Evolutionary conservation across 2,888 invertebrate species (phyloP).

Genomic region (Pogonocherus hispidulus): DNA sequence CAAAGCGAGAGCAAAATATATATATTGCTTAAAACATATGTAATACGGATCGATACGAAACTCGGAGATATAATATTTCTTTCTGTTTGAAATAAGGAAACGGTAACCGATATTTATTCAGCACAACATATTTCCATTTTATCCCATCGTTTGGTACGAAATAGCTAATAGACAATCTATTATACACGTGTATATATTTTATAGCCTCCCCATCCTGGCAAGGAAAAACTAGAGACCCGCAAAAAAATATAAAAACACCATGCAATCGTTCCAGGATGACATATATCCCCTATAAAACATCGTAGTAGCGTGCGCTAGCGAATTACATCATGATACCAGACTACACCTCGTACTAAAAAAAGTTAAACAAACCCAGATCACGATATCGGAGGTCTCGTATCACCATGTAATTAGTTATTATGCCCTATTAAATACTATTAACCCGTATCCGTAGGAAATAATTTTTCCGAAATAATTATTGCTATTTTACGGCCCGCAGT

Average conservation of each 20-base stretch:
- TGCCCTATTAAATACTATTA: slow-evolving; percentile 37
- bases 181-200: background rate
- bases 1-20: too few relatives aligned
- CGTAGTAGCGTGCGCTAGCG: slow-evolving; percentile 1
- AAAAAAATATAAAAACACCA: slow-evolving; percentile 5
- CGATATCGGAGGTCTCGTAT: slow-evolving; percentile 25
- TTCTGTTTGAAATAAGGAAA: too few relatives aligned
- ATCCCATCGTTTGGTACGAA: background rate
- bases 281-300: background rate
- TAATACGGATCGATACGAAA: too few relatives aligned
- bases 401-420: slow-evolving; percentile 35
- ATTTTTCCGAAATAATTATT: slow-evolving; percentile 42
- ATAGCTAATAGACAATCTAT: background rate
- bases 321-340: slow-evolving; percentile 7
- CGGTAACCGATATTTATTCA: too few relatives aligned
- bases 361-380: slow-evolving; percentile 37
- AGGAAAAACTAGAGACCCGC: background rate
- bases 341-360: slow-evolving; percentile 7
- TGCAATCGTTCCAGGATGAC: background rate
- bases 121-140: background rate
- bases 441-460: slow-evolving; percentile 31
- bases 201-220: background rate
- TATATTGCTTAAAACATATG: too few relatives aligned
- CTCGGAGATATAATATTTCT: too few relatives aligned
- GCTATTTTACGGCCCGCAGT: slow-evolving; percentile 45